A percentile compares a stretch with the other conserved stretches of the same genome.
These are phyloP conservation scores for Eubasilissa splendida DNA, from an alignment of 2,888 invertebrate genomes.

Conservation along the genomic window DNA sequence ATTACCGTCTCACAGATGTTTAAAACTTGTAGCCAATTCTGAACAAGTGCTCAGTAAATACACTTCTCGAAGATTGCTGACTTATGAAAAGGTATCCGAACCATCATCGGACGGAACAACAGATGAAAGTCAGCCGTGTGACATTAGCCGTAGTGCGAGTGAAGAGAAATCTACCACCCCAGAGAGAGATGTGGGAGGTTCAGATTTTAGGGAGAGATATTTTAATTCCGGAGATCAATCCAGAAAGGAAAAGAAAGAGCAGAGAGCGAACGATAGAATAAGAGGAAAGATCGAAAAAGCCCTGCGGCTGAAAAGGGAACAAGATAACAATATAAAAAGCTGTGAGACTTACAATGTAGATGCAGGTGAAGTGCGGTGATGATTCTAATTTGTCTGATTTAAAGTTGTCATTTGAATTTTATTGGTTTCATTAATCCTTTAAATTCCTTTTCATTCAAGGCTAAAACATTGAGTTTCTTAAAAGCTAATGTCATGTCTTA, in stretches of 20 bases:
- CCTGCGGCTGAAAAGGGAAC: conserved; percentile 23
- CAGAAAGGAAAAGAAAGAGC: conserved; percentile 73
- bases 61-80: conserved; percentile 87
- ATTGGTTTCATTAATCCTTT: too few relatives aligned
- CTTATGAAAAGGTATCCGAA: conserved; percentile 84
- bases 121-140: background rate
- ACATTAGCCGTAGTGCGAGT: background rate
- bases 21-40: conserved; percentile 85
- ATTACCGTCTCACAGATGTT: conserved; percentile 86
- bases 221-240: conserved; percentile 79
- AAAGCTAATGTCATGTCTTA: too few relatives aligned
- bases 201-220: conserved; percentile 78
- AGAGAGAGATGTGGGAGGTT: conserved; percentile 60
- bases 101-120: conserved; percentile 60
- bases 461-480: too few relatives aligned
- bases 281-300: conserved; percentile 49
- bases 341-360: conserved; percentile 4
- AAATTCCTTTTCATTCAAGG: too few relatives aligned
- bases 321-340: background rate
- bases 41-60: conserved; percentile 90
- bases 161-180: conserved; percentile 58
- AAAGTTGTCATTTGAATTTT: background rate
- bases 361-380: background rate
- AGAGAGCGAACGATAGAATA: conserved; percentile 45
- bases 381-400: background rate